A percentile compares a stretch with the other conserved stretches of the same genome.
Conservation (phyloP, 2,888 invertebrate genomes). For the Thera britannica region DNA sequence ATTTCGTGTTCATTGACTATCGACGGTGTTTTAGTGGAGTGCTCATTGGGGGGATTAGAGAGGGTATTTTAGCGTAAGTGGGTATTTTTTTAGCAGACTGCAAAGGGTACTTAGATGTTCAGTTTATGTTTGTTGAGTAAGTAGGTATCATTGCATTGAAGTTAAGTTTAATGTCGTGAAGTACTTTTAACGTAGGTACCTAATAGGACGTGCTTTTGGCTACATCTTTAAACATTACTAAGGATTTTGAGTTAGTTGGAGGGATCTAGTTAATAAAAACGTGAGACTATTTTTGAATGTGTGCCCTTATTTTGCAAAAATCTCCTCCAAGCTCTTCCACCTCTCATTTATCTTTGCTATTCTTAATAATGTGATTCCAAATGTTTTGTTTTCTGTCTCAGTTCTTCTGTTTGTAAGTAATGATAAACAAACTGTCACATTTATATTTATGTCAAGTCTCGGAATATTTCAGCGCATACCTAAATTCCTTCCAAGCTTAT, state of each 20-base stretch:
- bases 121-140: neutral
- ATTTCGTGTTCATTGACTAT: constrained; percentile 44
- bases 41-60: constrained; percentile 28
- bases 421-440: neutral
- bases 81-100: constrained; percentile 6
- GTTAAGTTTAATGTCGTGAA: neutral
- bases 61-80: constrained; percentile 16
- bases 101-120: neutral
- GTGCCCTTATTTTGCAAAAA: too few relatives aligned
- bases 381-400: too few relatives aligned
- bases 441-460: neutral
- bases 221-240: too few relatives aligned
- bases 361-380: too few relatives aligned
- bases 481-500: constrained; percentile 1
- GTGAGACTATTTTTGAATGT: too few relatives aligned
- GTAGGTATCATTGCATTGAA: neutral
- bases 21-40: constrained; percentile 32
- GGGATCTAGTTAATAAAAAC: too few relatives aligned
- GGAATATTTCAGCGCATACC: neutral
- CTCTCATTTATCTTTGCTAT: too few relatives aligned
- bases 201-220: too few relatives aligned
- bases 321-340: too few relatives aligned
- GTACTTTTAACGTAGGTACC: too few relatives aligned
- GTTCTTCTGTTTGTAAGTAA: neutral
- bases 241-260: too few relatives aligned